These are phyloP conservation scores for Neocloeon triangulifer DNA, from an alignment of 1,140 invertebrate species.

Conservation along the genomic window DNA sequence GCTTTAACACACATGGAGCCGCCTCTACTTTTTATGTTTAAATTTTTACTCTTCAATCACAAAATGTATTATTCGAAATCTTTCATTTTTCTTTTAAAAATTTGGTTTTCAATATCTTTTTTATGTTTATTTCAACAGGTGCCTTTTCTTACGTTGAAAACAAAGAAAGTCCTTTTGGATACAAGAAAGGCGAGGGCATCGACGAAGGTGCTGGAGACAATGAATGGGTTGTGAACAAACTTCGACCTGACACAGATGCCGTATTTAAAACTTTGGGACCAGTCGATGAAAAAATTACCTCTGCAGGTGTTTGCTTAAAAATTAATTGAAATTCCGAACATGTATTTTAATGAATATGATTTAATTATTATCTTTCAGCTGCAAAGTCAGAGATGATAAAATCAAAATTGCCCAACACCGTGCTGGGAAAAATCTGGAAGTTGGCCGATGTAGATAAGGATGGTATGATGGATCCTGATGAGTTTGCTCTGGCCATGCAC, in stretches of 20 bases:
- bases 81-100: no score
- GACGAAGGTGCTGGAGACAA: slow-evolving; percentile 87
- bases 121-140: no score
- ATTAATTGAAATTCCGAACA: no score
- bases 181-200: slow-evolving; percentile 86
- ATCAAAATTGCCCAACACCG: slow-evolving; percentile 92
- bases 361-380: slow-evolving; percentile 25
- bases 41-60: no score
- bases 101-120: no score
- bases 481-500: slow-evolving; percentile 97
- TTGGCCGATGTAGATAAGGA: slow-evolving; percentile 92
- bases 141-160: slow-evolving; percentile 76
- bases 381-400: slow-evolving; percentile 96
- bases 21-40: no score
- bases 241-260: slow-evolving; percentile 70
- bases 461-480: slow-evolving; percentile 84
- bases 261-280: slow-evolving; percentile 70
- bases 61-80: no score
- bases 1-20: no score
- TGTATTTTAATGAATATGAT: no score
- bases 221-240: slow-evolving; percentile 90
- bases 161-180: slow-evolving; percentile 82
- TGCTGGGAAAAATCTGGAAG: slow-evolving; percentile 96
- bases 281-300: slow-evolving; percentile 84
- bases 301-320: slow-evolving; percentile 41